Evolutionary conservation across 2,797 vertebrate genomes (phyloP).

Genomic region (Cryptoblepharus egeriae): DNA sequence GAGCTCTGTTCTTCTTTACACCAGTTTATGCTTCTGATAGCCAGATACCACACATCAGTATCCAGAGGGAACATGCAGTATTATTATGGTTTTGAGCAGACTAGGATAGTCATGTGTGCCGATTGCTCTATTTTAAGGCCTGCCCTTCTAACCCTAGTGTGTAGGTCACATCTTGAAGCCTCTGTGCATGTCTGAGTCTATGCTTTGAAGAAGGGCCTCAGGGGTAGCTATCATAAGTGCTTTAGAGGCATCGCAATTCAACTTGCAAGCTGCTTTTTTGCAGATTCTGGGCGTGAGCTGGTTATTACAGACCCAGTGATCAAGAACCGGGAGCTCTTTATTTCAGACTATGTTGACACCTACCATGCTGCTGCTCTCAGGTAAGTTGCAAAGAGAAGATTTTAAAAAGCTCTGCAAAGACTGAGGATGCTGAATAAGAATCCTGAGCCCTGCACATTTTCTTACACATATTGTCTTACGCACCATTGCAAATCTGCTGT

Average conservation of each 20-base stretch:
- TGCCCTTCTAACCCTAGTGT: no score
- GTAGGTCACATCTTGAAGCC: neutral
- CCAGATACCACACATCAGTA: no score
- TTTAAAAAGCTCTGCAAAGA: accelerated
- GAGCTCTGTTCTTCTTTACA: no score
- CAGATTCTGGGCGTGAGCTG: conserved; percentile 97
- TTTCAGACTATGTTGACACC: conserved; percentile 98
- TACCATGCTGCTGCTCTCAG: conserved; percentile 98
- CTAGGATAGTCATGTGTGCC: neutral
- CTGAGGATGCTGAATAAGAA: neutral
- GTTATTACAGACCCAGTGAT: conserved; percentile 98
- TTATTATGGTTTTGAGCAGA: neutral
- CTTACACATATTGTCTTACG: no score
- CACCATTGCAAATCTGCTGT: no score
- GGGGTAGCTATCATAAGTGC: accelerated
- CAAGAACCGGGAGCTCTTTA: conserved; percentile 98
- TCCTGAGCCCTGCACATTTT: no score
- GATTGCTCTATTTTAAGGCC: neutral
- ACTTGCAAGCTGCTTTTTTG: conserved; percentile 3
- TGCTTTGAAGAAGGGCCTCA: neutral
- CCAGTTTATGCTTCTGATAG: neutral
- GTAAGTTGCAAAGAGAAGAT: conserved; percentile 70
- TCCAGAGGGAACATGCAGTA: neutral
- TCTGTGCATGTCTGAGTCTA: accelerated
- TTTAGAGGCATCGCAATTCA: neutral